Percentiles rank a stretch among this genome's conserved stretches.
Evolutionary conservation across 2,113 vertebrate species (phyloP).

Genomic region (Noctilio leporinus): DNA sequence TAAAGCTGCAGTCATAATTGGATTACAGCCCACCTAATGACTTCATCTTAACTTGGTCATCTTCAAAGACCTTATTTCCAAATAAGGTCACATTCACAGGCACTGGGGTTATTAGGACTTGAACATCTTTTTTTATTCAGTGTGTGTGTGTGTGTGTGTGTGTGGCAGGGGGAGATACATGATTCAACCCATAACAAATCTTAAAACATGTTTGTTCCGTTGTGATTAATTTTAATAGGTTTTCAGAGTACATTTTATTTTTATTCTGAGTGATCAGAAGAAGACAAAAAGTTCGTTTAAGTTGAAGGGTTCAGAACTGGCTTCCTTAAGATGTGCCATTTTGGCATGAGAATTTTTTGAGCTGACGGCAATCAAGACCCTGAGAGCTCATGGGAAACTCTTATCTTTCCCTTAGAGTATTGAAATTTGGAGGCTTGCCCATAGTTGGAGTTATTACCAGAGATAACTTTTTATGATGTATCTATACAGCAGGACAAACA

Average conservation of each 20-base stretch:
- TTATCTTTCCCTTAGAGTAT: background rate
- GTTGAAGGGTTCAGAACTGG: background rate
- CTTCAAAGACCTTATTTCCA: background rate
- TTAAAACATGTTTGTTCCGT: background rate
- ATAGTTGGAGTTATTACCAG: background rate
- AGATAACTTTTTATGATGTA: background rate
- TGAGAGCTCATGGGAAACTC: background rate
- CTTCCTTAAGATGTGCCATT: background rate
- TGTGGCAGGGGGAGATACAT: too few relatives aligned
- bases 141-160: background rate
- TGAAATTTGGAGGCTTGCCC: background rate
- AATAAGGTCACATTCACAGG: background rate
- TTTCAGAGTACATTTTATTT: background rate
- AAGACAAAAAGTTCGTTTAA: background rate
- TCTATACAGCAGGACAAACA: background rate
- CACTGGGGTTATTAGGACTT: background rate
- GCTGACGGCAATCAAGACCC: background rate
- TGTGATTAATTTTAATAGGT: background rate
- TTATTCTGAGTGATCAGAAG: background rate
- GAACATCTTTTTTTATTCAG: background rate
- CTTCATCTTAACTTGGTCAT: background rate
- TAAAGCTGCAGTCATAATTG: background rate
- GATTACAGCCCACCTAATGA: background rate
- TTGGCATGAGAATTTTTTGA: background rate
- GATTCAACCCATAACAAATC: background rate